Conservation (phyloP, 2,797 vertebrate genomes). For the Rhabdomys pumilio region DNA sequence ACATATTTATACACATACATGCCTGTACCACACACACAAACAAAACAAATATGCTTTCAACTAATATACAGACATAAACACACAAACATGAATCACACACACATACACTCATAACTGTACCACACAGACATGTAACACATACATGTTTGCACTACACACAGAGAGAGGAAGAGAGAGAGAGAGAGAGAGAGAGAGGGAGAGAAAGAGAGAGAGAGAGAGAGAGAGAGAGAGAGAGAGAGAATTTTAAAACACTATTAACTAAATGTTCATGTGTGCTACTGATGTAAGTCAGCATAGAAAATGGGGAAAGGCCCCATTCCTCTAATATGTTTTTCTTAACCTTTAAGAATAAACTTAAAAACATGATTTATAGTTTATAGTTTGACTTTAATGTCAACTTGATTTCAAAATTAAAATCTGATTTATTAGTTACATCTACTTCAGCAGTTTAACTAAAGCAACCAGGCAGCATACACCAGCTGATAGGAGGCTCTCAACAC, state of each 20-base stretch:
- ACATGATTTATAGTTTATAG: not conserved
- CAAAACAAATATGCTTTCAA: not conserved
- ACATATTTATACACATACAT: not conserved
- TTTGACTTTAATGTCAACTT: not conserved
- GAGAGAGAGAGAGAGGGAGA: too few relatives aligned
- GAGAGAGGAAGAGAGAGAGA: too few relatives aligned
- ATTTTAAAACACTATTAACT: not conserved
- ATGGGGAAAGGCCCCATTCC: not conserved
- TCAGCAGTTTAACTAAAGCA: not conserved
- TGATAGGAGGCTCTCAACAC: too few relatives aligned
- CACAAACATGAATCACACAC: not conserved
- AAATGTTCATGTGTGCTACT: not conserved
- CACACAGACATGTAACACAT: not conserved
- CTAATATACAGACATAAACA: not conserved
- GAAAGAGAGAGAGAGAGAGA: not conserved
- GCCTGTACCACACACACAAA: not conserved
- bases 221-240: too few relatives aligned
- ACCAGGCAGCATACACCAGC: too few relatives aligned
- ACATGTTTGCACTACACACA: not conserved
- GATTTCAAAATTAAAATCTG: slow-evolving; percentile 63
- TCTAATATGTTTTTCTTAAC: not conserved
- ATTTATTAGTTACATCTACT: slow-evolving; percentile 22
- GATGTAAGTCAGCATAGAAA: not conserved
- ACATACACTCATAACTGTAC: not conserved
- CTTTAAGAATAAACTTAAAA: slow-evolving; percentile 37